Base-by-base conservation (phyloP, 1,140 invertebrate species). In the Babylonia areolata region DNA sequence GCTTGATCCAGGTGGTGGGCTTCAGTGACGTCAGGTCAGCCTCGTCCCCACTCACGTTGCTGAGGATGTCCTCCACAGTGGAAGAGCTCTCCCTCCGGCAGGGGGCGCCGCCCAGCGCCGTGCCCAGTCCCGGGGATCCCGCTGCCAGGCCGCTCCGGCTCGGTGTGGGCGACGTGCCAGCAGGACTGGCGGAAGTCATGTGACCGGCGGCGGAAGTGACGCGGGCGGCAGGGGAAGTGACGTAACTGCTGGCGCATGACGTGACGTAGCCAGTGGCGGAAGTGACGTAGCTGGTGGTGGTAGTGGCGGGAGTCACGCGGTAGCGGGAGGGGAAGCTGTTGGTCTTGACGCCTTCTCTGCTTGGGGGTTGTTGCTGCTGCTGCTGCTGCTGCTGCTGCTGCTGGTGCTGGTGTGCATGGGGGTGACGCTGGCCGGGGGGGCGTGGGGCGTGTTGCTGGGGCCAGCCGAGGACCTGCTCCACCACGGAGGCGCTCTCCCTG, bases 381-480 rank as follows among this genome's bases (percentile, higher is more conserved):
- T 51, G 46, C 9, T 9, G 46, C 46, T 64, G 58, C 1, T 78
- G 23, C 37, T 83, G 78, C 23, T 46, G 73, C 3, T 87, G 88
- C 11, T 85, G 85, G 12, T 85, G 64, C 1, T 89, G 40, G 35
- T 78, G 15, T n/a, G 23, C n/a, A n/a, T n/a, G n/a, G n/a, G n/a
- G 75, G 31, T 35, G 77, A 33, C 20, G 69, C 31, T 51, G 0
- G 82, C 31, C 20, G 51, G 20, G 51, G n/a, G n/a, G n/a, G n/a
- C n/a, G n/a, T n/a, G n/a, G n/a, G n/a, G n/a, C n/a, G n/a, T n/a
- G n/a, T 73, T 33, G 58, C 46, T 84, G 84, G n/a, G 69, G n/a
- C 39, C 90, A 93, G 79, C 96, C 95, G 94, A 97, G 97, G 91
- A 96, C 96, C 85, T 97, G 96, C 92, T 96, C 96, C 88, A 96